Evolutionary conservation across 2,797 vertebrate species (phyloP), one percentile per base, ranked within the genome.

Genomic region (Uromys caudimaculatus): DNA sequence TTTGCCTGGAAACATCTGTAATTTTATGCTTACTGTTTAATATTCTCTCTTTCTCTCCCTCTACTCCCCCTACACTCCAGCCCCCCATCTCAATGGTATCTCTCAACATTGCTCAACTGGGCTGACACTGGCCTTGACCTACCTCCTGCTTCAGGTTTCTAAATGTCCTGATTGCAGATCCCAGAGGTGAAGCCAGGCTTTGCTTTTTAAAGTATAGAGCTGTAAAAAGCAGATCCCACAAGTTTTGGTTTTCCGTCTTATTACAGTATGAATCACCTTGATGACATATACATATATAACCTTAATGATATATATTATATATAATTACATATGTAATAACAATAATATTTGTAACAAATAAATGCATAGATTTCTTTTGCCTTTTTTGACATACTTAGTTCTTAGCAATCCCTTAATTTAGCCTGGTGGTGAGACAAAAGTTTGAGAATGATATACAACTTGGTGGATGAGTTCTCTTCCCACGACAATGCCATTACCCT

Each of bases 401-500:
- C 12, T 52, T 54, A 2, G 50, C 23, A 9, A 79, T 76, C 82
- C 58, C 13, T 90, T 69, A 14, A 58, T 3, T 4, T 81, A 32
- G 60, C 24, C 12, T 85, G 19, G 16, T 85, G 24, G 24, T 47
- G 3, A 95, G 60, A 93, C 79, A 82, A 62, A 79, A 64, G 75
- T 95, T 83, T 93, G 38, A 87, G 76, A 97, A 75, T 38, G 47
- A 38, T 76, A 27, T 58, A 47, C 29, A 17, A 47, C 5, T 56
- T 93, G 13, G 47, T 89, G 4, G 41, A 21, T 62, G n/a, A 81
- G 17, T 27, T 71, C 16, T 81, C 77, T 81, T 44, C 38, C 2
- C n/a, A 58, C 6, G 44, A 6, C 38, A 86, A 60, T 9, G 2
- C 1, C n/a, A 17, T 81, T 50, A 47, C 78, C 19, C 52, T 24